A percentile compares a stretch with the other conserved stretches of the same genome.
Conservation (phyloP, 1,140 invertebrate species). For the Ceratosolen fusciceps region DNA sequence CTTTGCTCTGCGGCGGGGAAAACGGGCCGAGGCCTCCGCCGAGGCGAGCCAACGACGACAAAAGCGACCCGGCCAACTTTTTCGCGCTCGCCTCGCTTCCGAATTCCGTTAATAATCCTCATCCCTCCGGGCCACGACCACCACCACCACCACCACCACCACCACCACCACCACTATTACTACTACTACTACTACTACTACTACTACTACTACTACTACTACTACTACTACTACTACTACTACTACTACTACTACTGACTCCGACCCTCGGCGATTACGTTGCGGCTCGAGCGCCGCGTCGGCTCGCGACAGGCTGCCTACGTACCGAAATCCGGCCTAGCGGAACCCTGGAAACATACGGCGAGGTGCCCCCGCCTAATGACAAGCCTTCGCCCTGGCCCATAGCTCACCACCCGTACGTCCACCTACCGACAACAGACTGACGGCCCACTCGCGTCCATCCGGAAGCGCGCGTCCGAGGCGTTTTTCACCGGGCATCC, state of each 20-base stretch:
- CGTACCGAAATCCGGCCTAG: slow-evolving; percentile 43
- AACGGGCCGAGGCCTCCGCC: no score
- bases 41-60: no score
- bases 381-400: slow-evolving; percentile 20
- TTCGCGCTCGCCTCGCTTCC: background rate
- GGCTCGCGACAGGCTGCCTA: slow-evolving; percentile 41
- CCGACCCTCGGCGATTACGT: slow-evolving; percentile 12
- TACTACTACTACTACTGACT: no score
- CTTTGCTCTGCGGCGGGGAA: no score
- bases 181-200: background rate
- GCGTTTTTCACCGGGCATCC: background rate
- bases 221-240: background rate
- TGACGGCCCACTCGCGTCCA: slow-evolving; percentile 25
- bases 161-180: no score
- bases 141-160: no score
- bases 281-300: slow-evolving; percentile 6
- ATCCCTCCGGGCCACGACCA: no score
- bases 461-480: slow-evolving; percentile 19
- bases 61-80: no score
- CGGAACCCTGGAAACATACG: slow-evolving; percentile 62
- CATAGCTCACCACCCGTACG: background rate
- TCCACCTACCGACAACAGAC: slow-evolving; percentile 20
- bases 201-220: background rate
- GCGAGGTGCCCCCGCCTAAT: slow-evolving; percentile 34
- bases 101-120: background rate